Conservation (phyloP, 2,888 invertebrate species). For the Phyllotreta cruciferae region DNA sequence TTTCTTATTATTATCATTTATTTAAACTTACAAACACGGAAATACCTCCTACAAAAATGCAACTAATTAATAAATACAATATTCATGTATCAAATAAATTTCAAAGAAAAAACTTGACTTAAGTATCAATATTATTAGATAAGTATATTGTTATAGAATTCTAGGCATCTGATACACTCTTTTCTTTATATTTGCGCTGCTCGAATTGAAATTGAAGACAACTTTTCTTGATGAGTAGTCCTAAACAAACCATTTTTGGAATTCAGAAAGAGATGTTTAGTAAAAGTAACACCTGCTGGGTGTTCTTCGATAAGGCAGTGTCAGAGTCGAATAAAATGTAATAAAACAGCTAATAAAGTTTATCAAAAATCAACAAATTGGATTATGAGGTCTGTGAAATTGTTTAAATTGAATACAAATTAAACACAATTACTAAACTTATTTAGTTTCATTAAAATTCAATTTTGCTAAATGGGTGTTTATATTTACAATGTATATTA, state of each 20-base stretch:
- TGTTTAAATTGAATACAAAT: no score
- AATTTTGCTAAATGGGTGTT: conserved; percentile 1
- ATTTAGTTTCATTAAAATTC: conserved; percentile 1
- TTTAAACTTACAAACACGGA: no score
- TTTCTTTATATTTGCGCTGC: conserved; percentile 17
- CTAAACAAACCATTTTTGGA: conserved; percentile 30
- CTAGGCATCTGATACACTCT: conserved; percentile 2
- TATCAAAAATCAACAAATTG: not conserved
- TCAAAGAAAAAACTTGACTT: conserved; percentile 8
- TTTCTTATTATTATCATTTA: no score
- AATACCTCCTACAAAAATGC: no score
- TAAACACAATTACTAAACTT: not conserved
- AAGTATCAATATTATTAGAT: conserved; percentile 1
- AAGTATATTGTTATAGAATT: conserved; percentile 2
- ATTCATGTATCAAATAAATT: not conserved
- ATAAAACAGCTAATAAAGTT: not conserved
- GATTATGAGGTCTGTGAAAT: no score
- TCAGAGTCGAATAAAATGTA: conserved; percentile 1
- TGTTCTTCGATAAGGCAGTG: conserved; percentile 4
- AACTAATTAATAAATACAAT: no score
- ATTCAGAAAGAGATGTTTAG: conserved; percentile 19
- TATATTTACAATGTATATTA: conserved; percentile 2
- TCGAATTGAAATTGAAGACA: conserved; percentile 16
- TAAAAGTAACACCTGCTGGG: conserved; percentile 31
- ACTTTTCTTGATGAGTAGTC: conserved; percentile 23